Conservation (phyloP, 2,888 invertebrate species). For the Amphiduros pacificus region DNA sequence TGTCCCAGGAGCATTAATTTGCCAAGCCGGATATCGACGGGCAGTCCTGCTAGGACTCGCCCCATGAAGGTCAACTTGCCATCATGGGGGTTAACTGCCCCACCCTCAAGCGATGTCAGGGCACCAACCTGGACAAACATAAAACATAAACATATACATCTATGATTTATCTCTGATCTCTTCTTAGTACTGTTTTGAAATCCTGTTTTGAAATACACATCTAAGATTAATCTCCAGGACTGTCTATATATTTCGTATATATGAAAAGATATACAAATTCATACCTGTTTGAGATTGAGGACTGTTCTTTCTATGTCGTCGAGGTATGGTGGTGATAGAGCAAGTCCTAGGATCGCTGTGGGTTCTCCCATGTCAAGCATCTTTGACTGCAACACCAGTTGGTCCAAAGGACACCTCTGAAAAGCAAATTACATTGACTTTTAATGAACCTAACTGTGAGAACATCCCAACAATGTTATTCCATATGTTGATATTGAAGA, state of each 20-base stretch:
- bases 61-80: constrained; percentile 89
- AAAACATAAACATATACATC: too few species aligned
- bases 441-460: too few species aligned
- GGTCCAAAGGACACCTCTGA: constrained; percentile 18
- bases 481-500: too few species aligned
- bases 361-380: constrained; percentile 78
- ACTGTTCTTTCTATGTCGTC: constrained; percentile 80
- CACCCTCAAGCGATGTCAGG: constrained; percentile 68
- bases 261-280: too few species aligned
- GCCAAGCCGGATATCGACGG: constrained; percentile 78
- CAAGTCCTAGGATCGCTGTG: constrained; percentile 78
- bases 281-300: constrained; percentile 74
- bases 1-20: constrained; percentile 86
- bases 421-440: too few species aligned
- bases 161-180: too few species aligned
- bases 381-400: constrained; percentile 67
- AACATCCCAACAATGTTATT: too few species aligned
- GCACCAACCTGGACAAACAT: constrained; percentile 81
- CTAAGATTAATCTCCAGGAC: too few species aligned
- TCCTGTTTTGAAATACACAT: too few species aligned
- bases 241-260: too few species aligned
- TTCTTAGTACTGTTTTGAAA: too few species aligned
- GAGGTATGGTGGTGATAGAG: constrained; percentile 84
- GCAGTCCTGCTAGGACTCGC: constrained; percentile 77
- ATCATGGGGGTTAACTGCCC: constrained; percentile 66